phyloP scores from a whole-genome alignment of 2,797 vertebrate species.

The Acanthurus leucopareius region DNA sequence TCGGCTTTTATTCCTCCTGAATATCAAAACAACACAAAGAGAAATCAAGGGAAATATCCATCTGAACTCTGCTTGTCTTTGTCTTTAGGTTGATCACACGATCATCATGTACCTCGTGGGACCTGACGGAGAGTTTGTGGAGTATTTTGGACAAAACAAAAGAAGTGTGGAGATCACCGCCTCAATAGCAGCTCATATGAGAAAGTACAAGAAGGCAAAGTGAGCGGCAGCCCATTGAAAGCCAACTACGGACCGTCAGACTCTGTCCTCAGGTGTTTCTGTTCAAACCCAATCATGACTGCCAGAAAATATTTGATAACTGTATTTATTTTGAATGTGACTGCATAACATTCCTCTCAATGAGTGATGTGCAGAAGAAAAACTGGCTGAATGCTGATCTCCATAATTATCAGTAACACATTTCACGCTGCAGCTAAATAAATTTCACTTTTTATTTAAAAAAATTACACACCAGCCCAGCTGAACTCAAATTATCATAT shows the following conservation, averaged over 20 bases:
- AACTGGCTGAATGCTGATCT: background rate
- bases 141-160: slow-evolving; percentile 98
- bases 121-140: slow-evolving; percentile 92
- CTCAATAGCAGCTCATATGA: slow-evolving; percentile 92
- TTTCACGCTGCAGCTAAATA: slow-evolving; percentile 5
- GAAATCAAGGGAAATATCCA: background rate
- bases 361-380: slow-evolving; percentile 5
- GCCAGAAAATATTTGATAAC: background rate
- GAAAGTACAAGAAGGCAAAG: slow-evolving; percentile 78
- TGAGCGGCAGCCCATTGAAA: background rate
- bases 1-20: no score
- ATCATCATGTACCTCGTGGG: slow-evolving; percentile 98
- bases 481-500: background rate
- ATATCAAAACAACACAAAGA: accelerated
- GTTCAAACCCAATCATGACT: background rate
- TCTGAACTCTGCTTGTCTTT: slow-evolving; percentile 1
- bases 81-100: slow-evolving; percentile 95
- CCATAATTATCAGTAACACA: background rate
- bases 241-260: background rate
- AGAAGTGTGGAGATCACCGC: slow-evolving; percentile 87
- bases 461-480: background rate
- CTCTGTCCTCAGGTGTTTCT: background rate
- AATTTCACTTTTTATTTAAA: background rate
- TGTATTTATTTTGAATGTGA: slow-evolving; percentile 51
- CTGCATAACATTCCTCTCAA: slow-evolving; percentile 14